These are phyloP conservation scores for Syngnathus acus DNA, from an alignment of 2,797 vertebrate species.

Conservation along the genomic window DNA sequence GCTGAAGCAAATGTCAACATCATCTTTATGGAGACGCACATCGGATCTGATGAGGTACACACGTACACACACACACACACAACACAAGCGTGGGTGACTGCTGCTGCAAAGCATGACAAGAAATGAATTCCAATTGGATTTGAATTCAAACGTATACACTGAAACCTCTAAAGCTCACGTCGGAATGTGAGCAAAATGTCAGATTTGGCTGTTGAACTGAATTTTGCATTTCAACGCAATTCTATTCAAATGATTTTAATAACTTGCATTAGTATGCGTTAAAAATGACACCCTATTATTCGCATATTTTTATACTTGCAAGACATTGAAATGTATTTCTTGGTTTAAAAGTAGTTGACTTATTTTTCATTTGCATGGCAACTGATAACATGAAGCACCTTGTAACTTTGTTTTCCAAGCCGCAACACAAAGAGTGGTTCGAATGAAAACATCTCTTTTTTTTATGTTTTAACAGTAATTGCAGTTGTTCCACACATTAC, in stretches of 20 bases:
- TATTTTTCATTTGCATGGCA: not conserved
- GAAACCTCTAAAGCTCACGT: conserved; percentile 1
- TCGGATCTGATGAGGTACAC: conserved; percentile 80
- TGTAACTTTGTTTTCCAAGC: not conserved
- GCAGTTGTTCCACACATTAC: not conserved
- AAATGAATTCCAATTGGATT: conserved; percentile 32
- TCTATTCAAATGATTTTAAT: no score
- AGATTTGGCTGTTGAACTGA: no score
- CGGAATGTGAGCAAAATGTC: not conserved
- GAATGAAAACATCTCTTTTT: not conserved
- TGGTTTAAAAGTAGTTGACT: not conserved
- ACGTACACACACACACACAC: conserved; percentile 36
- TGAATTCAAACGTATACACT: not conserved
- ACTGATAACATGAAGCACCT: not conserved
- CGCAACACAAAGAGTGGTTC: not conserved
- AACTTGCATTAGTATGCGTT: no score
- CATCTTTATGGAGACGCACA: conserved; percentile 92
- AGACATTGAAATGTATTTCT: not conserved
- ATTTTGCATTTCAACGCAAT: no score
- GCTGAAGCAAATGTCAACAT: conserved; percentile 98
- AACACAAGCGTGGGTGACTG: conserved; percentile 61
- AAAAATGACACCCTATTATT: no score
- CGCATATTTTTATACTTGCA: not conserved
- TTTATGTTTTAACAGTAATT: not conserved
- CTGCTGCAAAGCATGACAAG: conserved; percentile 33